Evolutionary conservation across 2,113 vertebrate genomes (phyloP).

Genomic region (Proterorhinus semilunaris): DNA sequence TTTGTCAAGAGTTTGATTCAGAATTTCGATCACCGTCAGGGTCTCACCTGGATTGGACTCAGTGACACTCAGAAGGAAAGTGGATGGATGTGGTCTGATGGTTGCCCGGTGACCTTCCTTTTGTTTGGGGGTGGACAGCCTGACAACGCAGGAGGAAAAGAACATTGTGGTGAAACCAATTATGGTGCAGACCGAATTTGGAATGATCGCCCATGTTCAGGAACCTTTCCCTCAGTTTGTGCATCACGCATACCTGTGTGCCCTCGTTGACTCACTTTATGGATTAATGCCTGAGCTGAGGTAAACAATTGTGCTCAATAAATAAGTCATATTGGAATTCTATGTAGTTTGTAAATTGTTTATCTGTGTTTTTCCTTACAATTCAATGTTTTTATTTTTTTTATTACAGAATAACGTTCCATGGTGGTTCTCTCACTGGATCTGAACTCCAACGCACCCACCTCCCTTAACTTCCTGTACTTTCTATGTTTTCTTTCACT

Average conservation of each 20-base stretch:
- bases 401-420: no score
- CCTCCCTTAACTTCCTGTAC: no score
- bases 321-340: no score
- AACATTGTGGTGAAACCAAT: not conserved
- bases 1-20: slow-evolving; percentile 21
- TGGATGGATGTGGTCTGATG: slow-evolving; percentile 17
- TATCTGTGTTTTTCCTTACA: no score
- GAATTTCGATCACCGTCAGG: not conserved
- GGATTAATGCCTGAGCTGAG: not conserved
- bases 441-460: no score
- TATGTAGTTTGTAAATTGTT: no score
- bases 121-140: not conserved
- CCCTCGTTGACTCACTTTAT: not conserved
- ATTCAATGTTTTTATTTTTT: no score
- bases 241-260: not conserved
- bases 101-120: not conserved
- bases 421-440: no score
- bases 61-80: not conserved
- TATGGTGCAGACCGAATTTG: not conserved
- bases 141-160: fast-evolving
- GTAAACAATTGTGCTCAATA: not conserved
- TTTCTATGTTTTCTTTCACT: no score
- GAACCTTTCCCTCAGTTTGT: not conserved
- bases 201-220: not conserved
- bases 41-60: not conserved